Conservation (phyloP, 30 jellyfish, hydroid and myxozoan genomes). For the Turritopsis rubra region DNA sequence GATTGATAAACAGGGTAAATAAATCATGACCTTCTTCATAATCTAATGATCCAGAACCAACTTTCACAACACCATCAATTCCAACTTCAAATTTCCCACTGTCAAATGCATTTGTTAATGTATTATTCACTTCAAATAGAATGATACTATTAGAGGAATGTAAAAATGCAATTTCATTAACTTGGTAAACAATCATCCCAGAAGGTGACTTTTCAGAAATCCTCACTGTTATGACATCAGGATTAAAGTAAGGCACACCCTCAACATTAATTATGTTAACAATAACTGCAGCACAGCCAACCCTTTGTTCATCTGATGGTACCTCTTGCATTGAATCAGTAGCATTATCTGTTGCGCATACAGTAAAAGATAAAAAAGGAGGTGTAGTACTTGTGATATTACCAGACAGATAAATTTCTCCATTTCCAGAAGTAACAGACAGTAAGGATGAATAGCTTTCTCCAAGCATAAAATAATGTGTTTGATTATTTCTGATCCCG, state of each 20-base stretch:
- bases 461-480: not conserved
- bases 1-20: slow-evolving; percentile 16
- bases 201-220: slow-evolving; percentile 41
- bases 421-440: slow-evolving; percentile 31
- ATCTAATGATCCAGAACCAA: slow-evolving; percentile 1
- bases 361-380: slow-evolving; percentile 13
- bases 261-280: slow-evolving; percentile 26
- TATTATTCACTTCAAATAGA: not conserved
- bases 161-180: not conserved
- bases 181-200: not conserved
- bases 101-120: not conserved
- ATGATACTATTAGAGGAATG: not conserved
- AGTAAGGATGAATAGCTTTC: slow-evolving; percentile 10
- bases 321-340: slow-evolving; percentile 15
- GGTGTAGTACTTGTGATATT: slow-evolving; percentile 35
- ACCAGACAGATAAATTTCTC: slow-evolving; percentile 42
- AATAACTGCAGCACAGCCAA: slow-evolving; percentile 38
- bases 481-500: not conserved
- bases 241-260: slow-evolving; percentile 43
- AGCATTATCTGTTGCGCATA: slow-evolving; percentile 61
- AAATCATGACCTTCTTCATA: slow-evolving; percentile 3
- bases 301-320: slow-evolving; percentile 2
- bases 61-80: slow-evolving; percentile 29
- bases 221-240: slow-evolving; percentile 23
- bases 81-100: not conserved